Percentiles rank a stretch among this genome's conserved stretches.
Conservation (phyloP, 2,797 vertebrate species). For the Telmatherina bonti region DNA sequence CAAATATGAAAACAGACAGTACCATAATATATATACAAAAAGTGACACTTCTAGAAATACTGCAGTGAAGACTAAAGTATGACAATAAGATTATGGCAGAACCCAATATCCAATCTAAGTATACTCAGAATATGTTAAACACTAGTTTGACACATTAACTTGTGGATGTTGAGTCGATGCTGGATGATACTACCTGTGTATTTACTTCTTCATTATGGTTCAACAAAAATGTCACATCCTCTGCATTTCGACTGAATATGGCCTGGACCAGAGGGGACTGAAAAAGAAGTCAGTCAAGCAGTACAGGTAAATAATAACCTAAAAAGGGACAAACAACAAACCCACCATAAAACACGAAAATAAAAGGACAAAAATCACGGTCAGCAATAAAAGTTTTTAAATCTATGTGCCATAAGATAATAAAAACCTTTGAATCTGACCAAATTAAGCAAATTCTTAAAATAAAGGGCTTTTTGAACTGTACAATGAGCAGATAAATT, state of each 20-base stretch:
- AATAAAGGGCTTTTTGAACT: background rate
- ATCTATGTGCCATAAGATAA: background rate
- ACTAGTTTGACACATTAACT: background rate
- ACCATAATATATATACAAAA: background rate
- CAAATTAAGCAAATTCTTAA: background rate
- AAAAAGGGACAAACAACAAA: background rate
- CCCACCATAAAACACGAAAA: background rate
- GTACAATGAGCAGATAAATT: background rate
- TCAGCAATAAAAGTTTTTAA: background rate
- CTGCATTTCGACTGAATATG: constrained; percentile 93
- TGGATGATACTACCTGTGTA: constrained; percentile 83
- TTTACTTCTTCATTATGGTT: constrained; percentile 93
- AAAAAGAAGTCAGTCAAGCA: constrained; percentile 13
- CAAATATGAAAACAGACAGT: background rate
- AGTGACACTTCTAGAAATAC: background rate
- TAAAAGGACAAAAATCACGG: background rate
- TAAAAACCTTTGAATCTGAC: background rate
- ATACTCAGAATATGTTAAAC: background rate
- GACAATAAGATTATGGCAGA: background rate
- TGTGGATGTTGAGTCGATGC: background rate
- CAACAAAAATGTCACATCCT: constrained; percentile 92
- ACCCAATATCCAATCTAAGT: background rate
- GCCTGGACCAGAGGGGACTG: constrained; percentile 97
- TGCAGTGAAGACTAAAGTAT: background rate
- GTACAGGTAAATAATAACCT: background rate